Conservation (phyloP, 1,140 invertebrate genomes). For the Cotesia glomerata region DNA sequence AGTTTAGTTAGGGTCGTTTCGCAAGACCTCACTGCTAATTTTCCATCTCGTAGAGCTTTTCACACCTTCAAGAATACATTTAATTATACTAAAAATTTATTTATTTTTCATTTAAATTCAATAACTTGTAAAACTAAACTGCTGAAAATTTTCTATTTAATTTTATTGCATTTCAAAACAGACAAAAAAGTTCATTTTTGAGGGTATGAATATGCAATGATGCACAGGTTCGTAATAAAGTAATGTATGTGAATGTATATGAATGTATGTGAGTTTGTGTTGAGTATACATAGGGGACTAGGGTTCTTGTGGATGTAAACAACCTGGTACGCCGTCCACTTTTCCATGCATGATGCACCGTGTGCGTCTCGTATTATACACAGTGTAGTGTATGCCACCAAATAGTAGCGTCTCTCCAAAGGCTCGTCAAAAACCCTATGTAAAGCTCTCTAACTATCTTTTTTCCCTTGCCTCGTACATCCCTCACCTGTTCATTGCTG, state of each 20-base stretch:
- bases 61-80: slow-evolving; percentile 14
- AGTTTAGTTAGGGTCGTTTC: slow-evolving; percentile 26
- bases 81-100: neutral
- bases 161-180: neutral
- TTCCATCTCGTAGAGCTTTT: slow-evolving; percentile 23
- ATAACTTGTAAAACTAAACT: neutral
- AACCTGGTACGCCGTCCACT: slow-evolving; percentile 16
- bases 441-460: slow-evolving; percentile 25
- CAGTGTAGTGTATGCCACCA: neutral
- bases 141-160: neutral
- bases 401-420: slow-evolving; percentile 2
- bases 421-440: slow-evolving; percentile 17
- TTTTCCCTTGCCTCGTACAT: neutral
- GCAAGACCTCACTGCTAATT: slow-evolving; percentile 35
- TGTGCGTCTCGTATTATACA: neutral
- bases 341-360: slow-evolving; percentile 23
- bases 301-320: slow-evolving; percentile 10
- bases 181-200: neutral
- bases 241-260: neutral
- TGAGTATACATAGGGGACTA: no score
- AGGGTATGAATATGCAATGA: slow-evolving; percentile 15
- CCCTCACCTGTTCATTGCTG: slow-evolving; percentile 12
- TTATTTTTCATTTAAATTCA: neutral
- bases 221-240: neutral
- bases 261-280: neutral